A percentile compares a stretch with the other conserved stretches of the same genome.
These are phyloP conservation scores for Pseudomyrmex sp. DNA, from an alignment of 1,140 invertebrate genomes.

Conservation along the genomic window DNA sequence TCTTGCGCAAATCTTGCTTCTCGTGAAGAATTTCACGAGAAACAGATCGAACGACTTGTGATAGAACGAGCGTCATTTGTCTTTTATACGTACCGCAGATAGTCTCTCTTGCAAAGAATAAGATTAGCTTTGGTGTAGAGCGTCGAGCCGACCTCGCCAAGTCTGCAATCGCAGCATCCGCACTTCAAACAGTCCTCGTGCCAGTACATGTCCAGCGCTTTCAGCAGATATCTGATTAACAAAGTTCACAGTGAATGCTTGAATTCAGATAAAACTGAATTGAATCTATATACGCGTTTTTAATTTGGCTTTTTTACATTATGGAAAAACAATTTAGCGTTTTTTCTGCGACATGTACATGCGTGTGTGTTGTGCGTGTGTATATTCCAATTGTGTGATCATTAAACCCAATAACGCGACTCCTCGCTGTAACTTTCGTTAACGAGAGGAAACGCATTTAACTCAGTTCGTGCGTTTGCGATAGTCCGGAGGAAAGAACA, in stretches of 20 bases:
- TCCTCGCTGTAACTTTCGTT: background rate
- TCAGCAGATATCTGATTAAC: conserved; percentile 88
- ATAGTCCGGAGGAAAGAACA: background rate
- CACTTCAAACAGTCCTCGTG: conserved; percentile 98
- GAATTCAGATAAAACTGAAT: background rate
- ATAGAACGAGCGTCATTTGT: conserved; percentile 56
- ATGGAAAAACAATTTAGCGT: too few relatives aligned
- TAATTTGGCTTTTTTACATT: background rate
- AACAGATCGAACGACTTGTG: background rate
- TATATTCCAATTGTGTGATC: too few relatives aligned
- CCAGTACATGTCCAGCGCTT: conserved; percentile 95
- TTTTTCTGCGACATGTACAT: too few relatives aligned
- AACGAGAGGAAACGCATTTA: conserved; percentile 4
- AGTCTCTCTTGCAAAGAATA: conserved; percentile 96
- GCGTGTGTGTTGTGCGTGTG: too few relatives aligned
- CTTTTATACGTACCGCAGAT: conserved; percentile 90
- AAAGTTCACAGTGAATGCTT: background rate
- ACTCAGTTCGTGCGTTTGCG: background rate
- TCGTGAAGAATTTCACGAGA: conserved; percentile 1
- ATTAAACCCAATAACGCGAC: too few relatives aligned
- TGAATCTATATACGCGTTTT: background rate
- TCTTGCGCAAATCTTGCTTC: background rate
- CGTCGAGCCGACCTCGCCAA: conserved; percentile 96
- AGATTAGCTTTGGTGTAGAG: conserved; percentile 97
- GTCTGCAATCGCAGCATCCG: conserved; percentile 95